Percentiles rank a stretch among this genome's conserved stretches.
Conservation (phyloP, 1,140 invertebrate genomes). For the Drosophila bifasciata region DNA sequence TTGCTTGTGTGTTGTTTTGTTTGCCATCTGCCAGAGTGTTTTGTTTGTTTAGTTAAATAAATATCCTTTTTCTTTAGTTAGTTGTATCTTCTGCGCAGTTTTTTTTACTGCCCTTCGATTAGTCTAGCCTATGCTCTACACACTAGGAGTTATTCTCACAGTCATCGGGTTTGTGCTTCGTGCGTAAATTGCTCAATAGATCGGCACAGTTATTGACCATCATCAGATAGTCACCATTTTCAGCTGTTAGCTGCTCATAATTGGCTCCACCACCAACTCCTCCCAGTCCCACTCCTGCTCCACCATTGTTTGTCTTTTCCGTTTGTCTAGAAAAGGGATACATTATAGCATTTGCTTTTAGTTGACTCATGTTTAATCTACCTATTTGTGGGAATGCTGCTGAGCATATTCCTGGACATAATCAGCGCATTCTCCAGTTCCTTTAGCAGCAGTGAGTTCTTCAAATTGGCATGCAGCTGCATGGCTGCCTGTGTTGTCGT, state of each 20-base stretch:
- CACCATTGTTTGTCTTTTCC: constrained; percentile 67
- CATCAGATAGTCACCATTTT: constrained; percentile 84
- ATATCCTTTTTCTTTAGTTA: constrained; percentile 69
- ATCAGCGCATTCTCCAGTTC: constrained; percentile 85
- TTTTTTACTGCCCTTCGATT: constrained; percentile 38
- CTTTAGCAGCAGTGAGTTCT: constrained; percentile 84
- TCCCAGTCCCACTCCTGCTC: constrained; percentile 32
- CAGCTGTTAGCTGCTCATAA: constrained; percentile 55
- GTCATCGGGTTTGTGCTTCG: constrained; percentile 84
- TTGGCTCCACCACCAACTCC: constrained; percentile 36
- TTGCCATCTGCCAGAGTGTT: too few species aligned
- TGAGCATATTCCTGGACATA: constrained; percentile 85
- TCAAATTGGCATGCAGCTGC: constrained; percentile 81
- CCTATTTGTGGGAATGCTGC: constrained; percentile 80
- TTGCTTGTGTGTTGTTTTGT: constrained; percentile 24
- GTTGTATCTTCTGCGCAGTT: constrained; percentile 29
- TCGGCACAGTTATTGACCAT: constrained; percentile 84
- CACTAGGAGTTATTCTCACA: constrained; percentile 84
- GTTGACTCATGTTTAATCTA: constrained; percentile 9
- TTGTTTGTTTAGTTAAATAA: constrained; percentile 64
- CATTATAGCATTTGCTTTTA: neutral
- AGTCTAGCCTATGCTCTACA: constrained; percentile 71
- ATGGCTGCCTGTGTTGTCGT: constrained; percentile 81
- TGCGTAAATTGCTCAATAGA: constrained; percentile 83
- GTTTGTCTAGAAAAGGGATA: constrained; percentile 56